Evolutionary conservation across 2,888 invertebrate genomes (phyloP), one percentile per base, ranked within the genome.

Genomic region (Campoplex capitator): DNA sequence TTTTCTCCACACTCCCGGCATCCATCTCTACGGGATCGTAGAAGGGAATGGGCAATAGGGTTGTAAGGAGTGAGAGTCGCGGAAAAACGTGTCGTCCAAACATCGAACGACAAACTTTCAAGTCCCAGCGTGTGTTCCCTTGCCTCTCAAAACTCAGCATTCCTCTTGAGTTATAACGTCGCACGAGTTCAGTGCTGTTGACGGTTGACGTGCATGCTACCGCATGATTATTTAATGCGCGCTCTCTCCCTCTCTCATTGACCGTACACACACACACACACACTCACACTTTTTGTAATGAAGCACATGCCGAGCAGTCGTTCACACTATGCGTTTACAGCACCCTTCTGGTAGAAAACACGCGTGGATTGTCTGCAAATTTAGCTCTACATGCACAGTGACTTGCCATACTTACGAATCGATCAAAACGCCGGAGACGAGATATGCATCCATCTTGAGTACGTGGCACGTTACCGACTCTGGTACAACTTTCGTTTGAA

Each of bases 381-480:
- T 54, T 73, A 42, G 32, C 73, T 42, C 42, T 28, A 38, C 74
- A 75, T 67, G 51, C 67, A 62, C 45, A 35, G 42, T 51, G 58
- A 71, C 71, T 77, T 67, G 65, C 48, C 77, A 74, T 83, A 88
- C 87, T 88, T 89, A 90, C 89, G 89, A 90, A 92, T 92, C 92
- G 92, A 92, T 92, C 92, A 91, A 92, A 92, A 90, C 88, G 90
- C 90, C 91, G 89, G 89, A 85, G 88, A 74, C 85, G 88, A 88
- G 89, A 89, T 89, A 91, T 91, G 91, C 91, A 92, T 92, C 91
- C 91, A 88, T 91, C 89, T 89, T 83, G 90, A 87, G 77, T 78
- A 18, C 56, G 42, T 48, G 67, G 48, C 74, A 56, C 58, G 77
- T 28, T 73, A 58, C 67, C 73, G 42, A 32, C 68, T 73, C 65